phyloP scores from a whole-genome alignment of 2,113 vertebrate genomes.

The Vidua macroura region DNA sequence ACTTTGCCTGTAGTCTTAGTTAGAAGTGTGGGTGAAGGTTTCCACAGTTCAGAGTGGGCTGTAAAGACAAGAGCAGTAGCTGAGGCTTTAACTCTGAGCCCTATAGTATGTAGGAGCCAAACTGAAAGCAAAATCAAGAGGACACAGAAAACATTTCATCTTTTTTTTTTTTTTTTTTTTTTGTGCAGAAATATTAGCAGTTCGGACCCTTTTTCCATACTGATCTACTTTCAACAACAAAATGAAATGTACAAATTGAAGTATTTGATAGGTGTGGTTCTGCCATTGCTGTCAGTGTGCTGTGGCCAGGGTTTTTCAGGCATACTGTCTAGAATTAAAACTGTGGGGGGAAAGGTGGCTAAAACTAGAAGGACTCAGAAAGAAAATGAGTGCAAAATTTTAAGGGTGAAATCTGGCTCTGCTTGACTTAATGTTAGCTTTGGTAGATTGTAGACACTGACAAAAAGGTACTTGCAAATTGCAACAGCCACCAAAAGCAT shows the following conservation, averaged over 20 bases:
- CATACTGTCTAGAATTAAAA: not conserved
- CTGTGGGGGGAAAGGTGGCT: not conserved
- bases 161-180: not conserved
- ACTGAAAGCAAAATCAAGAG: not conserved
- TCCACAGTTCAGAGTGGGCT: not conserved
- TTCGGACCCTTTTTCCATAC: not conserved
- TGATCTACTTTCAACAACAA: not conserved
- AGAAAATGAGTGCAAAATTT: not conserved
- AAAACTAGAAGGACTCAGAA: not conserved
- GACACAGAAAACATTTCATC: not conserved
- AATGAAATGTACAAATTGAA: not conserved
- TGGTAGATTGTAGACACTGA: not conserved
- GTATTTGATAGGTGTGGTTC: not conserved
- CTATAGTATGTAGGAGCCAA: not conserved
- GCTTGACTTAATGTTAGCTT: not conserved
- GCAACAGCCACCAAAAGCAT: not conserved
- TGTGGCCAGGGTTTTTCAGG: not conserved
- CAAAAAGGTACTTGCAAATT: not conserved
- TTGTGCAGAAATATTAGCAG: not conserved
- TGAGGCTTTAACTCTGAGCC: not conserved
- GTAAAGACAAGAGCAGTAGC: not conserved
- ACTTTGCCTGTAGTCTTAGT: not conserved
- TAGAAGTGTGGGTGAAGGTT: not conserved
- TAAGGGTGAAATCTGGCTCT: not conserved
- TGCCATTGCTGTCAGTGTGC: not conserved